These are phyloP conservation scores for Pseudochirops cupreus DNA, from an alignment of 2,797 vertebrate genomes.

Conservation along the genomic window DNA sequence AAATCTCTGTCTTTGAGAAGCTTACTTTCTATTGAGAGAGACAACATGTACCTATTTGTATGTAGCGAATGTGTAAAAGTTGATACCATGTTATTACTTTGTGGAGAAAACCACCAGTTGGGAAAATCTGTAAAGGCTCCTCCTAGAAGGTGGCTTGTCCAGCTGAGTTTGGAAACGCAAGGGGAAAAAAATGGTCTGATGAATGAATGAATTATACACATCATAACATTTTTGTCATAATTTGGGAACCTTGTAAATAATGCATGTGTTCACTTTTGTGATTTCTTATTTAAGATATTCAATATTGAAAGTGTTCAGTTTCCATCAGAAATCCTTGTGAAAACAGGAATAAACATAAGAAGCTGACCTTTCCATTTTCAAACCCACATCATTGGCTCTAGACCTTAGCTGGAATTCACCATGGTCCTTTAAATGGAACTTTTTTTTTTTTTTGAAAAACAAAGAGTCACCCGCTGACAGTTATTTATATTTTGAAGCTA, in stretches of 20 bases:
- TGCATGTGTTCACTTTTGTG: not conserved
- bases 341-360: conserved; percentile 9
- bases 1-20: not conserved
- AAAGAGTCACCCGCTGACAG: conserved; percentile 61
- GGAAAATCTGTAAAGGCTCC: not conserved
- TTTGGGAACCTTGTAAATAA: not conserved
- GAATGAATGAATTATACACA: not conserved
- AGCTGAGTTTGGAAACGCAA: not conserved
- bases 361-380: not conserved
- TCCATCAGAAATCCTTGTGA: conserved; percentile 25
- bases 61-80: not conserved
- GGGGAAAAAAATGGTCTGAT: not conserved
- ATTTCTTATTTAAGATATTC: conserved; percentile 31
- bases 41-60: not conserved
- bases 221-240: not conserved
- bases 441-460: conserved; percentile 39
- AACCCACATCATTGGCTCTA: not conserved
- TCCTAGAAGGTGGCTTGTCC: not conserved
- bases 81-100: not conserved
- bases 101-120: not conserved
- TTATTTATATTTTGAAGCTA: conserved; percentile 72
- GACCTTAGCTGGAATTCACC: not conserved
- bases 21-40: not conserved
- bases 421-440: not conserved
- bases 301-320: conserved; percentile 18